These are phyloP conservation scores for Reticulitermes speratus DNA, from an alignment of 1,140 invertebrate species.

Conservation along the genomic window DNA sequence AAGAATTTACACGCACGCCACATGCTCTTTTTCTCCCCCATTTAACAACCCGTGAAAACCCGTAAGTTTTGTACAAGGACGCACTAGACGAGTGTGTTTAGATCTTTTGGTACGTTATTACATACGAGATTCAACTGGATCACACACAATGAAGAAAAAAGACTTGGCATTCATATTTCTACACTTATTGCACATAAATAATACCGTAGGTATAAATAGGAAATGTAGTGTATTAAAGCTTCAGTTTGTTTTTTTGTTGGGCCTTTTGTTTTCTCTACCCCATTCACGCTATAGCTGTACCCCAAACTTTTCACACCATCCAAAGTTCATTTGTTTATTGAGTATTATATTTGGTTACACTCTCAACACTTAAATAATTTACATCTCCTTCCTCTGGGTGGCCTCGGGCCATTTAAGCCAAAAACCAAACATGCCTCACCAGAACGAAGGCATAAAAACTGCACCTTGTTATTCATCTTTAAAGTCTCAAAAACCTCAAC, in stretches of 20 bases:
- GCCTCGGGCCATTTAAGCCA: not conserved
- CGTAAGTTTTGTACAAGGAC: conserved; percentile 26
- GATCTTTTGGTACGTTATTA: no score
- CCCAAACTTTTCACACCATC: conserved; percentile 30
- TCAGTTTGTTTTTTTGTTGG: not conserved
- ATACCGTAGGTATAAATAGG: conserved; percentile 23
- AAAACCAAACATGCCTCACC: not conserved
- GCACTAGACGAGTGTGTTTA: not conserved
- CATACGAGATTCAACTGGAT: conserved; percentile 21
- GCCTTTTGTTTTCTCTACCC: not conserved
- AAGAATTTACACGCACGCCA: not conserved
- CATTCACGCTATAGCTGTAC: conserved; percentile 22
- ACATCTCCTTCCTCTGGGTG: not conserved
- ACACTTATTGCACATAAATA: conserved; percentile 28
- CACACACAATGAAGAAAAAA: conserved; percentile 7
- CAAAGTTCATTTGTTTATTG: conserved; percentile 20
- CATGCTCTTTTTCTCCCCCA: not conserved
- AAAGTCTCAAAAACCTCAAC: not conserved
- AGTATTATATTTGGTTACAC: conserved; percentile 17
- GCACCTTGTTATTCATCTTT: not conserved
- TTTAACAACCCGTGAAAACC: not conserved
- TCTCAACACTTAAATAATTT: not conserved
- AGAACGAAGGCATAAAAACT: not conserved
- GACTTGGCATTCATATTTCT: conserved; percentile 6
- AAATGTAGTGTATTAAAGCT: conserved; percentile 24